Base-by-base conservation (phyloP, 2,113 vertebrate species). In the Dissostichus mawsoni region DNA sequence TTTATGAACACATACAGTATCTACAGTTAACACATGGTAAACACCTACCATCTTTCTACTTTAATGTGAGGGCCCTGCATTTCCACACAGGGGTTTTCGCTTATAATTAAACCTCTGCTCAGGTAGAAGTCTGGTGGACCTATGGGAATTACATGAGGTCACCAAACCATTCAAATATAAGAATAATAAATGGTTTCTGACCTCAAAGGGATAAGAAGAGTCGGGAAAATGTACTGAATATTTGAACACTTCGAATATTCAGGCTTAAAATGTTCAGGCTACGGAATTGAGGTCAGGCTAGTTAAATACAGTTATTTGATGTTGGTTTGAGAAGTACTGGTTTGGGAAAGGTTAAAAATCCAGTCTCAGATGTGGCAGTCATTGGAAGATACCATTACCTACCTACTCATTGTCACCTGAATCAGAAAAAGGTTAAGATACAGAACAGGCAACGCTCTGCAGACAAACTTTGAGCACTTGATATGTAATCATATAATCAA, bases 301-400 rank as follows among this genome's bases (percentile, higher is more conserved):
- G 20, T 47, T 73, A 33, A 51, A 45, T 64, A 74, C 36, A 69
- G 69, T 23, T 69, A 17, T 8, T 16, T 33, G 50, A 66, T 14
- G 1, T 1, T 50, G 25, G 23, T 36, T 53, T 61, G 61, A 72
- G 36, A 13, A 36, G 51, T 18, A 45, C n/a, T 14, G 18, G 20
- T 29, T 25, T 33, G 7, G 33, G 6, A 13, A 4, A 36, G 3
- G 23, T 66, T 47, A 48, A n/a, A 62, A 36, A 59, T 63, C 10
- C 23, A 29, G 5, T 50, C 52, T 65, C 11, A 33, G 44, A 44
- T 29, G 8, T 17, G 9, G n/a, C 25, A 4, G 18, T 17, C n/a
- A 45, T 53, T 57, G 5, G 36, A 41, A 41, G 7, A 41, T 41
- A 41, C 36, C 36, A 41, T 45, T 10, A 61, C 33, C 73, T 7